Conservation (phyloP, 1,140 invertebrate genomes). For the Dinoponera quadriceps region DNA sequence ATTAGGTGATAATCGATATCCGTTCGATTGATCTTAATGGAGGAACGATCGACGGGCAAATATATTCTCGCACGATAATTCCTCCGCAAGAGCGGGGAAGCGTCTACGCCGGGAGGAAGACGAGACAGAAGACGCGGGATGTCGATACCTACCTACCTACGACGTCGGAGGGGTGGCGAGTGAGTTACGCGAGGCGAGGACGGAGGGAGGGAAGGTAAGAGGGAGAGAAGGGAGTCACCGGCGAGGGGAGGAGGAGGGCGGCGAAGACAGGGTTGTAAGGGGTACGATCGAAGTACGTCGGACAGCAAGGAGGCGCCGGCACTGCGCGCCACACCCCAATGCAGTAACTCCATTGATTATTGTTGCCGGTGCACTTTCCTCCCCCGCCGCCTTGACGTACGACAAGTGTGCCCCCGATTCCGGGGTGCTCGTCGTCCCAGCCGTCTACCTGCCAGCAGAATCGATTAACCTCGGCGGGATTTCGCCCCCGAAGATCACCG, state of each 20-base stretch:
- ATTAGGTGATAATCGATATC: constrained; percentile 17
- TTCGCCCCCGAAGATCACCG: constrained; percentile 8
- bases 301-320: constrained; percentile 81
- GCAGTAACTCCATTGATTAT: constrained; percentile 83
- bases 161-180: constrained; percentile 30
- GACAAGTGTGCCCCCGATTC: constrained; percentile 69
- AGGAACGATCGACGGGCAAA: neutral
- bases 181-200: constrained; percentile 47
- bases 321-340: constrained; percentile 82
- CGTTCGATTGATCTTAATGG: constrained; percentile 22
- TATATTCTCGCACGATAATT: constrained; percentile 23
- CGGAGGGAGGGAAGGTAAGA: constrained; percentile 38
- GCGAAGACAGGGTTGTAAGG: constrained; percentile 74
- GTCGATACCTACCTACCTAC: constrained; percentile 66
- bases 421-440: constrained; percentile 46
- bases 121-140: constrained; percentile 69
- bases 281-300: constrained; percentile 81
- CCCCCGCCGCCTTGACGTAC: constrained; percentile 68
- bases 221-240: constrained; percentile 28
- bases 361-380: constrained; percentile 79
- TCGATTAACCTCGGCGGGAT: constrained; percentile 45
- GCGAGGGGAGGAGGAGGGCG: constrained; percentile 49
- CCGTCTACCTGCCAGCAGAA: constrained; percentile 43
- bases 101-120: constrained; percentile 63
- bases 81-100: constrained; percentile 32